Conservation (phyloP, 2,113 vertebrate genomes). For the Macquaria ambigua region DNA sequence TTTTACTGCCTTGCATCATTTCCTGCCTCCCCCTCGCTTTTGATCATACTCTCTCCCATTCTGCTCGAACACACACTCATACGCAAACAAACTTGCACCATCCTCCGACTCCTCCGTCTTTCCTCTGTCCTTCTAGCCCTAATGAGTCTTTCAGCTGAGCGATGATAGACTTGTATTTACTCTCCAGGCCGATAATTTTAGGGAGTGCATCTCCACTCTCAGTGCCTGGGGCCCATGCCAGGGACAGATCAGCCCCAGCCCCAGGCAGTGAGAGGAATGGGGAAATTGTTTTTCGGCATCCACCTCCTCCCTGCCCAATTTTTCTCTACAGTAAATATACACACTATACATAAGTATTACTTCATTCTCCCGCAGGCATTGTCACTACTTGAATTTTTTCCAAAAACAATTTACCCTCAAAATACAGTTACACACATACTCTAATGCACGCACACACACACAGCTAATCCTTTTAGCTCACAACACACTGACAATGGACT, state of each 20-base stretch:
- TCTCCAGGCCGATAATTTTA: slow-evolving; percentile 81
- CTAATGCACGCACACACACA: slow-evolving; percentile 30
- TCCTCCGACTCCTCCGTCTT: slow-evolving; percentile 70
- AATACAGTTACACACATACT: slow-evolving; percentile 36
- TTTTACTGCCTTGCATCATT: slow-evolving; percentile 87
- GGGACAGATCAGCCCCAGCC: slow-evolving; percentile 83
- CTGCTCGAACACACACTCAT: slow-evolving; percentile 59
- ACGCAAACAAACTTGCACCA: slow-evolving; percentile 65
- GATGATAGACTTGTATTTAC: slow-evolving; percentile 88
- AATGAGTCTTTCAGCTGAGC: slow-evolving; percentile 88
- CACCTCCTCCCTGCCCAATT: slow-evolving; percentile 79
- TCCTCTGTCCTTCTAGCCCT: slow-evolving; percentile 84
- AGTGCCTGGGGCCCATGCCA: slow-evolving; percentile 85
- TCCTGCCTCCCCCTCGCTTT: slow-evolving; percentile 87
- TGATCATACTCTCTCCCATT: slow-evolving; percentile 82
- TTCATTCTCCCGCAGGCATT: slow-evolving; percentile 55
- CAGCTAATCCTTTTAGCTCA: slow-evolving; percentile 64
- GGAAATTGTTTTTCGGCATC: slow-evolving; percentile 87
- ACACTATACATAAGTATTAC: slow-evolving; percentile 45
- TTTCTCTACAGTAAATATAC: slow-evolving; percentile 57
- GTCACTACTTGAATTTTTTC: slow-evolving; percentile 48
- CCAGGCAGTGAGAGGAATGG: slow-evolving; percentile 81
- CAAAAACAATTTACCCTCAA: slow-evolving; percentile 45
- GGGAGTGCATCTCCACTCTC: slow-evolving; percentile 82
- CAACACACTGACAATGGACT: slow-evolving; percentile 59